These are phyloP conservation scores for Brevimyrus niger DNA, from an alignment of 2,113 vertebrate genomes.

Conservation along the genomic window DNA sequence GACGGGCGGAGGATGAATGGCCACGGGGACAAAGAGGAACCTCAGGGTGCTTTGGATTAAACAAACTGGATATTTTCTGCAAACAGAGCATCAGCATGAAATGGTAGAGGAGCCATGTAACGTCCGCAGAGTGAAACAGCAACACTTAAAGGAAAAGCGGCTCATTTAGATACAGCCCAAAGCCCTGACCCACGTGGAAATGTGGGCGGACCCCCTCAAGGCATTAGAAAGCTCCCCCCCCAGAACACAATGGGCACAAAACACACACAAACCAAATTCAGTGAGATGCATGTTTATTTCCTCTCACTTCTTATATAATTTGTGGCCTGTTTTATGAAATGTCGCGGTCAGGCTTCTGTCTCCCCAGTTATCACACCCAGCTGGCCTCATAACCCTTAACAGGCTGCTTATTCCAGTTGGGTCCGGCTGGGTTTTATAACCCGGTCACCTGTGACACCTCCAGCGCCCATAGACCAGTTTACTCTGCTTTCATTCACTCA, in stretches of 20 bases:
- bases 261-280: not conserved
- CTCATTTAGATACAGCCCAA: not conserved
- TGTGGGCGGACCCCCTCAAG: no score
- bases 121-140: not conserved
- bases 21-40: not conserved
- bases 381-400: not conserved
- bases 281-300: not conserved
- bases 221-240: not conserved
- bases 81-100: not conserved
- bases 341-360: not conserved
- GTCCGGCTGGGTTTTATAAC: not conserved
- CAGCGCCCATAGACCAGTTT: not conserved
- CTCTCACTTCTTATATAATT: not conserved
- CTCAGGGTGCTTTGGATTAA: not conserved
- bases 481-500: not conserved
- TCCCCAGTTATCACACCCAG: not conserved
- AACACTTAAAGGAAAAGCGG: not conserved
- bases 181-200: not conserved
- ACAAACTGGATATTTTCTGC: not conserved
- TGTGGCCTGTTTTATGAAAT: not conserved
- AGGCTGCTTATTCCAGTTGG: not conserved
- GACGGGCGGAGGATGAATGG: not conserved
- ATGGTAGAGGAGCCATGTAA: not conserved
- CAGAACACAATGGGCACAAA: not conserved
- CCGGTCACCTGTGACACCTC: not conserved